Percentiles rank a stretch among this genome's conserved stretches.
Conservation (phyloP, 2,797 vertebrate genomes). For the Labeo calbasu region DNA sequence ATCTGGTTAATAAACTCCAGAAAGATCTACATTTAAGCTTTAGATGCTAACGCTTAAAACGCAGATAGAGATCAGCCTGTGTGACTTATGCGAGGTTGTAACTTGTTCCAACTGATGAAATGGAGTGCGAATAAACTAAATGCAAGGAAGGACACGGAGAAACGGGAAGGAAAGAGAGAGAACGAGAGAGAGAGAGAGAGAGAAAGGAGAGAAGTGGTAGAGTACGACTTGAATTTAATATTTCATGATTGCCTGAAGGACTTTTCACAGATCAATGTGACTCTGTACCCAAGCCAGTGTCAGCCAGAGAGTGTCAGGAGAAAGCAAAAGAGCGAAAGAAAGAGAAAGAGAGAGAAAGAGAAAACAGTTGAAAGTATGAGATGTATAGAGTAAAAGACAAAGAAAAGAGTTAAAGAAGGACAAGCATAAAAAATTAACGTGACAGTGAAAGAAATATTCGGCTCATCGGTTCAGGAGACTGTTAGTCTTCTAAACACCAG, state of each 20-base stretch:
- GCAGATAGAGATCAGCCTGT: not conserved
- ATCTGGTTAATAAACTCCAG: slow-evolving; percentile 11
- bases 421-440: slow-evolving; percentile 19
- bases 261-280: slow-evolving; percentile 91
- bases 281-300: slow-evolving; percentile 87
- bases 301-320: slow-evolving; percentile 66
- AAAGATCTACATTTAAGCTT: slow-evolving; percentile 22
- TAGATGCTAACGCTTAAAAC: slow-evolving; percentile 12
- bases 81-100: slow-evolving; percentile 68
- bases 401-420: slow-evolving; percentile 51
- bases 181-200: slow-evolving; percentile 17
- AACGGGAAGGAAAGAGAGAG: not conserved
- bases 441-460: slow-evolving; percentile 81
- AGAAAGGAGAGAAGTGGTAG: slow-evolving; percentile 82
- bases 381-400: slow-evolving; percentile 55
- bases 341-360: not conserved
- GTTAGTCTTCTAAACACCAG: slow-evolving; percentile 89
- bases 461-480: slow-evolving; percentile 88
- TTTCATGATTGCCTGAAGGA: slow-evolving; percentile 92
- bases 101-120: slow-evolving; percentile 90
- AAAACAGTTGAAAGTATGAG: slow-evolving; percentile 32
- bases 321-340: slow-evolving; percentile 33
- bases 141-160: slow-evolving; percentile 69
- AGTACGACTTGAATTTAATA: slow-evolving; percentile 93
- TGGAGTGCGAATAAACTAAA: slow-evolving; percentile 70